Evolutionary conservation across 2,888 invertebrate species (phyloP).

Genomic region (Dicycla oo): DNA sequence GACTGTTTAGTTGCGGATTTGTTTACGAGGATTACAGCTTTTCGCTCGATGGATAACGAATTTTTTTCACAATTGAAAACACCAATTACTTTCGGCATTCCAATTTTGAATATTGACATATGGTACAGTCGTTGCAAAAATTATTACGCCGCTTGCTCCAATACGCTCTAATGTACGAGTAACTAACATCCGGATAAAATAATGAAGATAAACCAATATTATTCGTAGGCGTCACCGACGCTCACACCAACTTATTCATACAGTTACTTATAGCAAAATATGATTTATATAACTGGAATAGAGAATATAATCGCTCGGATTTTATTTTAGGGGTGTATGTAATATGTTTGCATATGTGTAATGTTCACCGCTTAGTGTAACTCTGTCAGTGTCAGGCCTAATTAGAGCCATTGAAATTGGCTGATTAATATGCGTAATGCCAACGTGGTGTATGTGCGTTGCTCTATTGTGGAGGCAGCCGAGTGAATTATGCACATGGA

Average conservation of each 20-base stretch:
- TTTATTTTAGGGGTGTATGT: constrained; percentile 50
- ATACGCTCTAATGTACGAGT: constrained; percentile 27
- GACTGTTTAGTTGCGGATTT: constrained; percentile 74
- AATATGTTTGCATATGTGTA: constrained; percentile 67
- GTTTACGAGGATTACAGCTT: constrained; percentile 58
- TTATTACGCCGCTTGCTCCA: constrained; percentile 21
- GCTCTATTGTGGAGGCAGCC: constrained; percentile 80
- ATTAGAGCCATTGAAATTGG: constrained; percentile 88
- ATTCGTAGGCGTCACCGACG: constrained; percentile 66
- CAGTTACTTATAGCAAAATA: constrained; percentile 27
- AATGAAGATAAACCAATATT: constrained; percentile 72
- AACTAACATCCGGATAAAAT: constrained; percentile 64
- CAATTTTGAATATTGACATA: constrained; percentile 7
- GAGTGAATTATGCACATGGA: constrained; percentile 81
- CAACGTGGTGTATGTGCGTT: constrained; percentile 79
- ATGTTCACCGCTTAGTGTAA: constrained; percentile 83
- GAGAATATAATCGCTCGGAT: constrained; percentile 56
- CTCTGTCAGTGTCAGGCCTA: constrained; percentile 87
- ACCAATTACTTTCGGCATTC: background rate
- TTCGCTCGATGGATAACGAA: constrained; percentile 44
- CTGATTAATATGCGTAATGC: constrained; percentile 88
- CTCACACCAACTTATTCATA: constrained; percentile 52
- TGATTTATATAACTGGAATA: constrained; percentile 44
- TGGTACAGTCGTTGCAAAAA: constrained; percentile 30
- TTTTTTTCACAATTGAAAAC: constrained; percentile 8